Evolutionary conservation across 2,888 invertebrate genomes (phyloP).

Genomic region (Cremastinae sp.): DNA sequence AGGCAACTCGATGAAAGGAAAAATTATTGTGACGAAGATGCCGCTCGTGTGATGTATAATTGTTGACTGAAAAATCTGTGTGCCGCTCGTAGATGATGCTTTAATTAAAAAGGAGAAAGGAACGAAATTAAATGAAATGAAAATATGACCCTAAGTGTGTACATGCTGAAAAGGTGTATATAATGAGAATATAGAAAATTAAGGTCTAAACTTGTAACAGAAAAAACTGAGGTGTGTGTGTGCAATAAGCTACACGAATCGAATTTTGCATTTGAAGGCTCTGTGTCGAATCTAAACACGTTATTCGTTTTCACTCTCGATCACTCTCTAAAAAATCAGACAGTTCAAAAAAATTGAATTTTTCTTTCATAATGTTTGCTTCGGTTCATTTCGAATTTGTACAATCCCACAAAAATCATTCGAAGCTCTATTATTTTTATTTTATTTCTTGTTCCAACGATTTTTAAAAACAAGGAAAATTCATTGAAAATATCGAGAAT

Average conservation of each 20-base stretch:
- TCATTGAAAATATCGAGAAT: slow-evolving; percentile 56
- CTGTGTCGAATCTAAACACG: slow-evolving; percentile 35
- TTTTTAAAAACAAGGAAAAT: slow-evolving; percentile 60
- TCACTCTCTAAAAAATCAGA: slow-evolving; percentile 4
- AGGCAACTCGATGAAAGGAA: slow-evolving; percentile 8
- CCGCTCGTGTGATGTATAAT: slow-evolving; percentile 43
- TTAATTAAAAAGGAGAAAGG: slow-evolving; percentile 40
- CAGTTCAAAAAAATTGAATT: slow-evolving; percentile 8
- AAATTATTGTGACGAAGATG: slow-evolving; percentile 21
- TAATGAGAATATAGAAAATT: slow-evolving; percentile 59
- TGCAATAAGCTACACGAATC: slow-evolving; percentile 46
- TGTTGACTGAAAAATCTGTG: slow-evolving; percentile 49
- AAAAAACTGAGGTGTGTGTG: slow-evolving; percentile 38
- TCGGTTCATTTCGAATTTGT: slow-evolving; percentile 8
- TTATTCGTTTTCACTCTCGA: slow-evolving; percentile 41
- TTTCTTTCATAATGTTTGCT: slow-evolving; percentile 14
- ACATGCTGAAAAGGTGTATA: slow-evolving; percentile 61
- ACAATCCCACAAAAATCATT: slow-evolving; percentile 38
- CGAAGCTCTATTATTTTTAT: neutral
- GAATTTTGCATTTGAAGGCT: slow-evolving; percentile 45
- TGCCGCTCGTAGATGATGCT: slow-evolving; percentile 44
- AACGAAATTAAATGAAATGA: slow-evolving; percentile 7
- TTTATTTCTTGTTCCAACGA: neutral
- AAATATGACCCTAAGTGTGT: slow-evolving; percentile 48
- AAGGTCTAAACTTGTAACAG: slow-evolving; percentile 49